These are phyloP conservation scores for Philopedon plagiatum DNA, from an alignment of 2,888 invertebrate genomes.

Conservation along the genomic window DNA sequence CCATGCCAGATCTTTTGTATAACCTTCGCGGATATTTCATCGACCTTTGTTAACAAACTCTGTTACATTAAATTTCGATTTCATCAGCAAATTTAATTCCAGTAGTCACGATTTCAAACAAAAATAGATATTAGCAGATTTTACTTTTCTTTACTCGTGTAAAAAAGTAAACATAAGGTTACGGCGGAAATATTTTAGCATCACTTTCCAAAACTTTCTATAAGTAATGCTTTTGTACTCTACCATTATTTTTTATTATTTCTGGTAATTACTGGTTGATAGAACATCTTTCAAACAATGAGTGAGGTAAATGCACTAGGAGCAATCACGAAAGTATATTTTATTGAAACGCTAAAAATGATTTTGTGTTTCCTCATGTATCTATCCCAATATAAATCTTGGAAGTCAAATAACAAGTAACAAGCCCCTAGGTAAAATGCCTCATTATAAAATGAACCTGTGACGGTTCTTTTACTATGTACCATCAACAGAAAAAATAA, in stretches of 20 bases:
- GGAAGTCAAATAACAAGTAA: too few species aligned
- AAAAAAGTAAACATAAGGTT: conserved; percentile 28
- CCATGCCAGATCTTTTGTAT: too few species aligned
- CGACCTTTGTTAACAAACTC: neutral
- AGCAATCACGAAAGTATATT: too few species aligned
- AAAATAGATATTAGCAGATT: conserved; percentile 27
- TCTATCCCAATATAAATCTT: too few species aligned
- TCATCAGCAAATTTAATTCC: neutral
- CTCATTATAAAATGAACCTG: too few species aligned
- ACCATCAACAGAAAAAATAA: too few species aligned
- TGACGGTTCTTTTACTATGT: too few species aligned
- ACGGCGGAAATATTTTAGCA: conserved; percentile 26
- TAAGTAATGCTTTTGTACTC: conserved; percentile 3
- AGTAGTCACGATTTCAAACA: neutral
- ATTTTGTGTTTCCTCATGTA: too few species aligned
- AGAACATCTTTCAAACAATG: neutral
- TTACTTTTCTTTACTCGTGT: conserved; percentile 21
- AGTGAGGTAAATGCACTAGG: neutral
- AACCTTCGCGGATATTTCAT: too few species aligned
- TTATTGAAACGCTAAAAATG: too few species aligned
- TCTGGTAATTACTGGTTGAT: neutral
- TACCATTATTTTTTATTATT: neutral
- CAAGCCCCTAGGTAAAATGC: too few species aligned
- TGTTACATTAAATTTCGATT: neutral
- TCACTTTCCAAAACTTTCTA: conserved; percentile 40